phyloP scores from a whole-genome alignment of 2,113 vertebrate species.

The Laticauda colubrina region DNA sequence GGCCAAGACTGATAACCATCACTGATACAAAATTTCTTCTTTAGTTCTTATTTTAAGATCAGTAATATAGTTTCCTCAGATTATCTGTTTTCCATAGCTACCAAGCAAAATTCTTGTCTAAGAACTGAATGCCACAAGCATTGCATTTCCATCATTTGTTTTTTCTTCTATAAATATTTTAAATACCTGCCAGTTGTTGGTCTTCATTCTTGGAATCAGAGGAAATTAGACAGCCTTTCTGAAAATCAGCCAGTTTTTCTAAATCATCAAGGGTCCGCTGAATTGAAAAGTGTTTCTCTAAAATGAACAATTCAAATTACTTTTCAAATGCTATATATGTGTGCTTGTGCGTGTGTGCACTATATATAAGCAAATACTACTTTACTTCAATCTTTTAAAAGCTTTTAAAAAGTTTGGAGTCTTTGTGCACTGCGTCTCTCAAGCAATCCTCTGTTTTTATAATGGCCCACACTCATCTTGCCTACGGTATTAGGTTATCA shows the following conservation, averaged over 20 bases:
- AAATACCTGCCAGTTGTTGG: conserved; percentile 55
- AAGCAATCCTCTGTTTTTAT: neutral
- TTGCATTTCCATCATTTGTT: neutral
- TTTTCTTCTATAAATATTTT: neutral
- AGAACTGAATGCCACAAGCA: neutral
- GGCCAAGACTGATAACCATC: neutral
- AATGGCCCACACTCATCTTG: neutral
- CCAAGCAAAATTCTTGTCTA: neutral
- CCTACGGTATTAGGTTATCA: neutral
- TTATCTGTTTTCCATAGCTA: neutral
- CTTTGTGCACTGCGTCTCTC: neutral
- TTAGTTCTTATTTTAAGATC: neutral
- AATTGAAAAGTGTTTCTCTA: conserved; percentile 93
- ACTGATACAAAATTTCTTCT: neutral
- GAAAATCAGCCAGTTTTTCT: conserved; percentile 81
- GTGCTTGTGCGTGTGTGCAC: neutral
- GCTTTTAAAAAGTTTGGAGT: neutral
- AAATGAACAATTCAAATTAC: conserved; percentile 39
- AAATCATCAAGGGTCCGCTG: conserved; percentile 85
- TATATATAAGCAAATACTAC: neutral
- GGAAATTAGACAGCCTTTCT: conserved; percentile 70
- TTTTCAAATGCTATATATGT: neutral
- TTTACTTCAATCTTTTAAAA: neutral
- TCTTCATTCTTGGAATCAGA: conserved; percentile 49
- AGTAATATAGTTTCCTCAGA: neutral